Evolutionary conservation across 2,113 vertebrate species (phyloP).

Genomic region (Aphyosemion australe): DNA sequence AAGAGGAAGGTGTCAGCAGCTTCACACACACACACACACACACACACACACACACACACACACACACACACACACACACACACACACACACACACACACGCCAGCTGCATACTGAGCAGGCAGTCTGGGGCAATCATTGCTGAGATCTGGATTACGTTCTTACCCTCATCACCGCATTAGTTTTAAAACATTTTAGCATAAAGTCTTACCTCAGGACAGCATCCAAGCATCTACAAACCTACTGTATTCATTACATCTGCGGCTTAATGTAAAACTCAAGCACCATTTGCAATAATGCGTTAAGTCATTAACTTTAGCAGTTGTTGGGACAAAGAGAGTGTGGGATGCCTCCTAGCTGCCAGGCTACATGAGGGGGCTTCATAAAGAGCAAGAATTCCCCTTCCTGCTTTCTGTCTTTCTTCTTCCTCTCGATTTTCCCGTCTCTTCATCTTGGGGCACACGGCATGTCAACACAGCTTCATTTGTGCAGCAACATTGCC

Average conservation of each 20-base stretch:
- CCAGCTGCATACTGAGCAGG: constrained; percentile 63
- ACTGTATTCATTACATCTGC: constrained; percentile 76
- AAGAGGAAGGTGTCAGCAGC: constrained; percentile 69
- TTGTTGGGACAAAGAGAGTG: constrained; percentile 72
- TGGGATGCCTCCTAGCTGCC: constrained; percentile 70
- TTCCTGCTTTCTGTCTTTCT: constrained; percentile 57
- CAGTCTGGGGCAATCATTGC: constrained; percentile 34
- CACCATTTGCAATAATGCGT: constrained; percentile 76
- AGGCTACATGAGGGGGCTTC: constrained; percentile 63
- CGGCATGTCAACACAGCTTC: constrained; percentile 15
- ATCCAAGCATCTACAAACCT: constrained; percentile 54
- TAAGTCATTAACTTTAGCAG: constrained; percentile 80
- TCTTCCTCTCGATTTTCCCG: constrained; percentile 42
- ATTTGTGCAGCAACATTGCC: constrained; percentile 72
- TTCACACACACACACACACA: constrained; percentile 49
- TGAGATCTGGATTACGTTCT: constrained; percentile 41
- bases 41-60: constrained; percentile 14
- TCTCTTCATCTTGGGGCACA: constrained; percentile 35
- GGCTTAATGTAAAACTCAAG: constrained; percentile 75
- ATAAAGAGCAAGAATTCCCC: constrained; percentile 59
- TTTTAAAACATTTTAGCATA: constrained; percentile 67
- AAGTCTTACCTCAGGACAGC: constrained; percentile 66
- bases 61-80: constrained; percentile 23
- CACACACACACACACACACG: constrained; percentile 22
- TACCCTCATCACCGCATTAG: constrained; percentile 63